Base-by-base conservation (phyloP, 2,888 invertebrate species). In the Ormyrus pomaceus region DNA sequence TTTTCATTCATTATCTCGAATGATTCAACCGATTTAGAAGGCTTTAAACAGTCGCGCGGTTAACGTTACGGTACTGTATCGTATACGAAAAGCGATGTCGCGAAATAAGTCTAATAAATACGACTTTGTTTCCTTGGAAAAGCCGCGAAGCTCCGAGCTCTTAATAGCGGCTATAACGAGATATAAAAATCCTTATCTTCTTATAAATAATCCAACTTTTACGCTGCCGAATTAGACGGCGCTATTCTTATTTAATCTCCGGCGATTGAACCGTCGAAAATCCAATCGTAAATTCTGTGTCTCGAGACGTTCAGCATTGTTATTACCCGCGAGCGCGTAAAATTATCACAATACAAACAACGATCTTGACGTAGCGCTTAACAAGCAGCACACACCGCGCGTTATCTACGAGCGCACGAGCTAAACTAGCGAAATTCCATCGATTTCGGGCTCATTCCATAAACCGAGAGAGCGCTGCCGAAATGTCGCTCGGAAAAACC, bases 261-360 rank as follows among this genome's bases (percentile, higher is more conserved):
- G 8, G 34, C n/a, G 7, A 19, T 66, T 34, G 10, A 53, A 19
- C 3, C 11, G n/a, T 45, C 65, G 8, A n/a, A 45, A 65, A 9
- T 65, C n/a, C 7, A 7, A 4, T 65, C 8, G 8, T 19, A 65
- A 50, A 34, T 50, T 6, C 7, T 3, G 8, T 7, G 9, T 48
- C n/a, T 48, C 13, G 11, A 48, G 34, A 34, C 34, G 4, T 34
- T 48, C 7, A 53, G 34, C 68, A 2, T 46, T 46, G 45, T 56
- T 34, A 34, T 34, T 34, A 34, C 34, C 34, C 34, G 34, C 34
- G 10, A 69, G 19, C 3, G 8, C n/a, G 1, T 34, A 19, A 45
- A 62, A 7, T 65, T 74, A 74, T 74, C 65, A 65, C 19, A 48
- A 50, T 75, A 5, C 51, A 75, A 66, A 66, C 6, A 75, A 51